These are phyloP conservation scores for Brachionus rotundiformis DNA, from an alignment of 1,140 invertebrate species.

Conservation along the genomic window DNA sequence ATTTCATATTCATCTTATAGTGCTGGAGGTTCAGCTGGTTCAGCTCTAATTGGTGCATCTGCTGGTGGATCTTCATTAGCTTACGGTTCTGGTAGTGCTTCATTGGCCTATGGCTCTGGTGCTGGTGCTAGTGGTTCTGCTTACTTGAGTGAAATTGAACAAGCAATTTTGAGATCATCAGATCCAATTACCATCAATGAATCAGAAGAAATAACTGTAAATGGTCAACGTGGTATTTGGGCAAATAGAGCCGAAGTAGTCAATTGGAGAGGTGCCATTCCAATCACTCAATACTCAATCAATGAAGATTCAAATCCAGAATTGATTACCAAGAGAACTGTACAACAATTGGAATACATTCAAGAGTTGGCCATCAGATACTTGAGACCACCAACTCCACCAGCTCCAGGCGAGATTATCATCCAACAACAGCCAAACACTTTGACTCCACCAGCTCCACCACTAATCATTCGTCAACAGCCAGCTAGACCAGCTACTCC, in stretches of 20 bases:
- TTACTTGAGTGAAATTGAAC: constrained; percentile 34
- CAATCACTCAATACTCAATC: constrained; percentile 42
- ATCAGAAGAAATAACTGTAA: constrained; percentile 48
- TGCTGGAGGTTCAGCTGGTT: not conserved
- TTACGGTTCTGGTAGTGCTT: not conserved
- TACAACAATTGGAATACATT: constrained; percentile 25
- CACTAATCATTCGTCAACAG: constrained; percentile 47
- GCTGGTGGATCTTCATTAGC: not conserved
- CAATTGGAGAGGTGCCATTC: constrained; percentile 42
- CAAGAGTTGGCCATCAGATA: constrained; percentile 52
- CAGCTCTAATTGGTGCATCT: not conserved
- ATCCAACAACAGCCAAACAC: constrained; percentile 25
- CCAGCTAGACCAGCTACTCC: constrained; percentile 40
- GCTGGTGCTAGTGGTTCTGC: not conserved
- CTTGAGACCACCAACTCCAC: constrained; percentile 51
- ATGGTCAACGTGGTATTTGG: constrained; percentile 50
- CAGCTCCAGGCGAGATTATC: constrained; percentile 49
- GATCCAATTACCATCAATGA: constrained; percentile 30
- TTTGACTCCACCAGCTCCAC: constrained; percentile 49
- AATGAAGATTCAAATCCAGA: constrained; percentile 50
- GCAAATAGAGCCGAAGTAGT: constrained; percentile 37
- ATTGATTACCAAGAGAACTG: not conserved
- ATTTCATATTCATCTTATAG: too few species aligned
- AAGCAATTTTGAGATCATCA: constrained; percentile 26
- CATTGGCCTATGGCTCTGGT: not conserved